Evolutionary conservation across 2,888 invertebrate species (phyloP).

Genomic region (Tiphia femorata): DNA sequence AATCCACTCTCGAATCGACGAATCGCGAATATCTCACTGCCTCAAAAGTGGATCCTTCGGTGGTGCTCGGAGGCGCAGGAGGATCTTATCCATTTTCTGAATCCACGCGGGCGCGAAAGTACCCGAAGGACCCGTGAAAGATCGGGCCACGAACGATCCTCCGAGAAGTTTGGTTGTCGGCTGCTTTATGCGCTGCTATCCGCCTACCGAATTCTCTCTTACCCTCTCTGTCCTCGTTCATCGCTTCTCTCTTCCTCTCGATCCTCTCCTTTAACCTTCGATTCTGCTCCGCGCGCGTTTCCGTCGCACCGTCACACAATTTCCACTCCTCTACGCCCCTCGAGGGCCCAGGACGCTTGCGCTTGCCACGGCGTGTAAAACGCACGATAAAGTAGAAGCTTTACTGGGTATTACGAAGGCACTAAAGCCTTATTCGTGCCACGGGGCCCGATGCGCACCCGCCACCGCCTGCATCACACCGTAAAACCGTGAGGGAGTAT

Average conservation of each 20-base stretch:
- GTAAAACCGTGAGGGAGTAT: constrained; percentile 36
- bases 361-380: constrained; percentile 38
- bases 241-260: background rate
- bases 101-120: background rate
- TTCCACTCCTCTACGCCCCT: constrained; percentile 22
- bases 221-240: background rate
- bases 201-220: constrained; percentile 1
- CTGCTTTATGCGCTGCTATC: constrained; percentile 7
- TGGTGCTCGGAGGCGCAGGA: too few relatives aligned
- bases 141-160: background rate
- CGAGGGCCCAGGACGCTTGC: constrained; percentile 13
- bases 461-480: constrained; percentile 36
- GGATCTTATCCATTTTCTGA: too few relatives aligned
- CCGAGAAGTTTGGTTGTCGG: constrained; percentile 27
- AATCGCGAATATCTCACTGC: too few relatives aligned
- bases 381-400: constrained; percentile 49
- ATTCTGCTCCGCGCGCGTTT: background rate
- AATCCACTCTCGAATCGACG: too few relatives aligned
- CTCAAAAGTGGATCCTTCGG: too few relatives aligned
- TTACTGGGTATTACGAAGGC: constrained; percentile 44
- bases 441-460: constrained; percentile 20
- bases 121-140: background rate
- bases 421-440: constrained; percentile 48
- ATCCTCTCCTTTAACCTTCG: background rate
- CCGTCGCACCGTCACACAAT: constrained; percentile 7